Evolutionary conservation across 2,888 invertebrate species (phyloP).

Genomic region (Drosophila greeni): DNA sequence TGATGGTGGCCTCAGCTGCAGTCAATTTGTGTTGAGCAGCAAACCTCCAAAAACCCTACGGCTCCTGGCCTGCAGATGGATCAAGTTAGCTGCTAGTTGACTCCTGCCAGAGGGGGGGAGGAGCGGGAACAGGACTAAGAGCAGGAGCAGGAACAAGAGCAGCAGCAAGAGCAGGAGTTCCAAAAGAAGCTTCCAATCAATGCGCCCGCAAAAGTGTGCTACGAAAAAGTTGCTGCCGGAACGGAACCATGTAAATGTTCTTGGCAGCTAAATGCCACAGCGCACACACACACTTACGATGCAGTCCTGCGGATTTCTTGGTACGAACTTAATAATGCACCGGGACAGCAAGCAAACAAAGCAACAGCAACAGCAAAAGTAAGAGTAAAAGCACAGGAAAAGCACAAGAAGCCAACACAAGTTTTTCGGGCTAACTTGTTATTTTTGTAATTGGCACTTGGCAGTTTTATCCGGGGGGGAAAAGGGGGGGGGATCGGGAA

Average conservation of each 20-base stretch:
- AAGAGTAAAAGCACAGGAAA: constrained; percentile 1
- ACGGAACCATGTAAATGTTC: constrained; percentile 45
- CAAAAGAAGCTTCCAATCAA: constrained; percentile 21
- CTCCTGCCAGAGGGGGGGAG: constrained; percentile 2
- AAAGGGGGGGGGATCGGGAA: not conserved
- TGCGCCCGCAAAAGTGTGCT: constrained; percentile 61
- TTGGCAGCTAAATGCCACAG: constrained; percentile 35
- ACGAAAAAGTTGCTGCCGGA: constrained; percentile 47
- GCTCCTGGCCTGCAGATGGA: constrained; percentile 44
- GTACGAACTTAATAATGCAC: constrained; percentile 41
- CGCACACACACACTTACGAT: constrained; percentile 4
- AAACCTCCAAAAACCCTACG: constrained; percentile 16
- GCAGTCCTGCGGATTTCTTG: constrained; percentile 36
- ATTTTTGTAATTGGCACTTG: constrained; percentile 67
- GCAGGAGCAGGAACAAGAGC: not conserved
- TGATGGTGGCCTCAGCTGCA: constrained; percentile 65
- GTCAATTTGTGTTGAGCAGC: constrained; percentile 57
- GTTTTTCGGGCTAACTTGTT: constrained; percentile 46
- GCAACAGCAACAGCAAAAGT: not conserved
- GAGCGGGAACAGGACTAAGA: too few species aligned
- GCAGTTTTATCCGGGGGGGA: constrained; percentile 41
- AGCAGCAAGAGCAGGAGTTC: not conserved
- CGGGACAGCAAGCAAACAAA: constrained; percentile 17
- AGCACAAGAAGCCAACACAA: constrained; percentile 19
- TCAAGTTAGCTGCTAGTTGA: constrained; percentile 44